Evolutionary conservation across 1,140 invertebrate species (phyloP).

Genomic region (Zeugodacus cucurbitae): DNA sequence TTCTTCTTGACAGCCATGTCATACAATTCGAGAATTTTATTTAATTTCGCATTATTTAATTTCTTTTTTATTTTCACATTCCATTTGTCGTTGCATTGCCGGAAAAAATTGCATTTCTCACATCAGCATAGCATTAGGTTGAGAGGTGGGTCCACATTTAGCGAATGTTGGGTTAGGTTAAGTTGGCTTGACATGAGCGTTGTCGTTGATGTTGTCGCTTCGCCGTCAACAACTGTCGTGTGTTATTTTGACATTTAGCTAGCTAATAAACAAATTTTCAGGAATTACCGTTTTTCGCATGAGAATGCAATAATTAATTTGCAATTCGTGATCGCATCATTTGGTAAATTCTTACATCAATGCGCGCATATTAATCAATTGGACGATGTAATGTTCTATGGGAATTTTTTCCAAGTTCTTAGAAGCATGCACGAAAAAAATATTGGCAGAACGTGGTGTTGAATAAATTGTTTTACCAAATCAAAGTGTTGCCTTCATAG

Average conservation of each 20-base stretch:
- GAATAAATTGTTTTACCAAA: too few species aligned
- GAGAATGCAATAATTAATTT: conserved; percentile 5
- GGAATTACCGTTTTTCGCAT: not conserved
- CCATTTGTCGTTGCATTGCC: not conserved
- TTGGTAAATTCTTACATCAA: not conserved
- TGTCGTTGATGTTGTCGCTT: not conserved
- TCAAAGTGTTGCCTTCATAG: too few species aligned
- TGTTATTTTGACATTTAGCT: not conserved
- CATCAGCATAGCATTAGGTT: not conserved
- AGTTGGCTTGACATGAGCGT: not conserved
- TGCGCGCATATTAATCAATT: not conserved
- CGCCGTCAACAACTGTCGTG: conserved; percentile 16
- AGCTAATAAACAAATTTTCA: conserved; percentile 23
- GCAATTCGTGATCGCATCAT: conserved; percentile 4
- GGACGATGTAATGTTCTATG: not conserved
- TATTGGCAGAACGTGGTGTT: too few species aligned
- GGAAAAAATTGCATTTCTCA: not conserved
- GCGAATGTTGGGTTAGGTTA: conserved; percentile 13
- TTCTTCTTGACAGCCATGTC: conserved; percentile 14
- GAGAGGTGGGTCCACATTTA: not conserved
- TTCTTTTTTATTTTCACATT: not conserved
- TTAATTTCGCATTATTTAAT: conserved; percentile 16
- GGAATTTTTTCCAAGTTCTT: not conserved
- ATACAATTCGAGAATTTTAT: conserved; percentile 32
- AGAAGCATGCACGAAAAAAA: not conserved